Conservation (phyloP, 2,888 invertebrate species). For the Chouioia cunea region DNA sequence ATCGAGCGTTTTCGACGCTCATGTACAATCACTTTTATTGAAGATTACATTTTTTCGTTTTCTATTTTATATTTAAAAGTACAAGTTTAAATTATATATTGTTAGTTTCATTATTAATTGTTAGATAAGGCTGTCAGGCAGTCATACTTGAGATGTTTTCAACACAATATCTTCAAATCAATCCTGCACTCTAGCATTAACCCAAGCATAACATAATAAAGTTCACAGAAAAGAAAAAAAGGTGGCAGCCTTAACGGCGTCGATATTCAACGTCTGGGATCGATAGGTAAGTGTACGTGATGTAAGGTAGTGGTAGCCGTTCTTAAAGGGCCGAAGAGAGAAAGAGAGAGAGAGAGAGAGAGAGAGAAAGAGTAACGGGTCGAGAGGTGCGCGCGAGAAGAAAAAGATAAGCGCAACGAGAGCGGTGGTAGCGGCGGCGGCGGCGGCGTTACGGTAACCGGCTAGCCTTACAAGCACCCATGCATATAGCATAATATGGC, state of each 20-base stretch:
- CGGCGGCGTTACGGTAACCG: slow-evolving; percentile 36
- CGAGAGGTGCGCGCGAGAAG: slow-evolving; percentile 21
- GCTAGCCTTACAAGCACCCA: slow-evolving; percentile 48
- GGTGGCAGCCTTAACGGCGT: slow-evolving; percentile 21
- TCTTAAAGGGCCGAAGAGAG: slow-evolving; percentile 26
- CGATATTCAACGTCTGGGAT: slow-evolving; percentile 24
- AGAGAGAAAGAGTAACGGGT: slow-evolving; percentile 37
- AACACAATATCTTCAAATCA: not conserved
- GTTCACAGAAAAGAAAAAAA: not conserved
- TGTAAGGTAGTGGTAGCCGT: slow-evolving; percentile 19
- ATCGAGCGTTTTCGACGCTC: too few relatives aligned
- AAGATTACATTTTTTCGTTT: too few relatives aligned
- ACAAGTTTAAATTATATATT: too few relatives aligned
- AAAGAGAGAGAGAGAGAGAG: too few relatives aligned
- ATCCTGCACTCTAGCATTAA: not conserved
- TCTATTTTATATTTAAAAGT: too few relatives aligned
- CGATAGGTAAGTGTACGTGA: slow-evolving; percentile 6
- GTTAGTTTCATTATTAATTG: too few relatives aligned
- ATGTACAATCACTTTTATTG: too few relatives aligned
- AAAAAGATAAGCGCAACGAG: slow-evolving; percentile 41
- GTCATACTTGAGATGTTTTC: too few relatives aligned
- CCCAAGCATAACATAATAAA: not conserved
- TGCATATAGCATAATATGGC: slow-evolving; percentile 51
- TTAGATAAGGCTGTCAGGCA: too few relatives aligned
- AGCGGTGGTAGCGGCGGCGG: not conserved